Percentiles rank a stretch among this genome's conserved stretches.
Evolutionary conservation across 2,113 vertebrate genomes (phyloP).

Genomic region (Isichthys henryi): DNA sequence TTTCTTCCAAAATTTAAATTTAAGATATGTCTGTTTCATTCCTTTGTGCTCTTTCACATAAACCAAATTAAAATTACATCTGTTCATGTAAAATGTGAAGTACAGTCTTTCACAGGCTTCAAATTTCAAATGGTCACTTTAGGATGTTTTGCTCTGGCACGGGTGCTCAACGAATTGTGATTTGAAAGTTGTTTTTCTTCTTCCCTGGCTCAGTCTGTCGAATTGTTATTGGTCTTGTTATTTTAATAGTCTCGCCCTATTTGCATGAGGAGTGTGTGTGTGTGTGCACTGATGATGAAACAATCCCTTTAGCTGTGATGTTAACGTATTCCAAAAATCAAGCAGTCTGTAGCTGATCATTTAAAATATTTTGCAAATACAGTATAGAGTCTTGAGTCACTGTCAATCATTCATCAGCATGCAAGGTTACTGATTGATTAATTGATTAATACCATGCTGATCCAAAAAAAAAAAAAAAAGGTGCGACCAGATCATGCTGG

Average conservation of each 20-base stretch:
- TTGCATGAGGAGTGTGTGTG: not conserved
- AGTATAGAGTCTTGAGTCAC: not conserved
- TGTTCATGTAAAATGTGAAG: not conserved
- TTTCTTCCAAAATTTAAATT: not conserved
- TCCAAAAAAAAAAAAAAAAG: not conserved
- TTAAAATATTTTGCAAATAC: not conserved
- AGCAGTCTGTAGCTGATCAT: not conserved
- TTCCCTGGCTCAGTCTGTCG: not conserved
- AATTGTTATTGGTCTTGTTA: not conserved
- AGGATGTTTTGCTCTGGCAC: not conserved
- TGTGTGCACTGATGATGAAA: not conserved
- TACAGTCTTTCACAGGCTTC: not conserved
- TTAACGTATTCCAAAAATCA: not conserved
- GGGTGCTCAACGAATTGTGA: not conserved
- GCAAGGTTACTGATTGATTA: not conserved
- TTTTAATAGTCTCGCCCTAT: not conserved
- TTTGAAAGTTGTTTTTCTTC: not conserved
- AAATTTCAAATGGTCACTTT: not conserved
- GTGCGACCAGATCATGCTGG: not conserved
- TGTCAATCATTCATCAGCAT: not conserved
- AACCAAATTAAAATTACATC: not conserved
- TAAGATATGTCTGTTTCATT: not conserved
- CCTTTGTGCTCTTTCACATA: not conserved
- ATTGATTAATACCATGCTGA: not conserved
- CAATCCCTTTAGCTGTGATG: not conserved